Evolutionary conservation across 2,113 vertebrate species (phyloP), one percentile per base, ranked within the genome.

Genomic region (Pavo muticus): DNA sequence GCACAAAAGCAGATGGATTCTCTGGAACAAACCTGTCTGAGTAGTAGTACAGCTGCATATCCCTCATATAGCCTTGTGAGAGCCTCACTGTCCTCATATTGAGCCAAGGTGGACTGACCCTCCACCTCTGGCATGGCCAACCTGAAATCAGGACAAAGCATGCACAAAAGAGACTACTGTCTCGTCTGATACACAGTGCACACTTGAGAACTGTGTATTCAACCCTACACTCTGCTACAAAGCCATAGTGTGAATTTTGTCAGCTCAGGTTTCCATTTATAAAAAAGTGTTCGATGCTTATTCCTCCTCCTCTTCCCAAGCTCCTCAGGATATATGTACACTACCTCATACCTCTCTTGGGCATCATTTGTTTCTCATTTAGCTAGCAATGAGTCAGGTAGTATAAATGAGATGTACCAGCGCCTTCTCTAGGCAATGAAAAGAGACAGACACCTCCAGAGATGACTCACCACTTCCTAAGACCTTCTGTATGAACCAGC

Each of bases 301-400:
- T 63, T 40, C 32, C 90, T 3, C 30, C n/a, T 35, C 40, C 37
- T 20, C 39, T 57, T 74, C 57, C 9, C 32, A 35, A 35, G 52
- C 25, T 81, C 68, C 42, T 63, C 27, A n/a, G 24, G 29, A 45
- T 9, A 32, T 30, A 56, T 6, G 17, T 32, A 57, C 1, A 35
- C 3, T n/a, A 24, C 35, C 56, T 64, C 30, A 15, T 47, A 11
- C 25, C 48, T 71, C 35, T 71, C 35, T 71, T 0, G 9, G 69
- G 76, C 83, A 88, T 72, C 37, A 7, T 7, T 39, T 7, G 8
- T 42, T 84, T 52, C 72, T 86, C 64, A 17, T 52, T 68, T 6
- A 90, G 56, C 72, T 65, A 88, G 64, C 29, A 70, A 32, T 32
- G 88, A 93, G 30, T 83, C 54, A 86, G 68, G 67, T 10, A 69